These are phyloP conservation scores for Glomeris marginata DNA, from an alignment of 2,888 invertebrate species.

Conservation along the genomic window DNA sequence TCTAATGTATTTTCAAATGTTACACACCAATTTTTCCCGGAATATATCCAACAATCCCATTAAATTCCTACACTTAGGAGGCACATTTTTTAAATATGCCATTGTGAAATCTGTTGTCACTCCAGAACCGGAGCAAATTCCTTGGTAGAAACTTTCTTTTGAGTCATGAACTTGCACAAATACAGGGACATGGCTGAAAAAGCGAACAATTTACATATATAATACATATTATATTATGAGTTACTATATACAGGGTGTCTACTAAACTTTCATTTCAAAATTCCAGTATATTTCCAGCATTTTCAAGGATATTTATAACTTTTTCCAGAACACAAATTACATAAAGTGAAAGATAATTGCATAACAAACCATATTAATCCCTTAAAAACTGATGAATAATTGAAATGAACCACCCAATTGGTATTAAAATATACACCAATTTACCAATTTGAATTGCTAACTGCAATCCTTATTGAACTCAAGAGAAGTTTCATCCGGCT, in stretches of 20 bases:
- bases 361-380: no score
- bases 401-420: background rate
- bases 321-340: no score
- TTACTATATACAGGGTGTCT: no score
- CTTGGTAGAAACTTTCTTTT: constrained; percentile 50
- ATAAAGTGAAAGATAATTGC: no score
- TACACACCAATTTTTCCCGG: constrained; percentile 57
- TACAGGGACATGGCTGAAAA: constrained; percentile 53
- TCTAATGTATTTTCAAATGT: no score
- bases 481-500: constrained; percentile 53
- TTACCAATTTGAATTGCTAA: constrained; percentile 61
- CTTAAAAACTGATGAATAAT: no score
- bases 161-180: constrained; percentile 77
- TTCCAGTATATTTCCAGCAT: no score
- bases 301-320: no score
- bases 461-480: constrained; percentile 67
- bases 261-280: no score
- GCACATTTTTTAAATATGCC: constrained; percentile 65
- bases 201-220: background rate
- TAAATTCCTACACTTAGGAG: constrained; percentile 65
- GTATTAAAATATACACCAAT: constrained; percentile 11
- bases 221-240: constrained; percentile 3
- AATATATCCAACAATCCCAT: constrained; percentile 63
- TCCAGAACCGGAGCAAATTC: constrained; percentile 61
- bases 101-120: constrained; percentile 74